A percentile compares a stretch with the other conserved stretches of the same genome.
Conservation (phyloP, 1,140 invertebrate genomes). For the Phocides pigmalion region DNA sequence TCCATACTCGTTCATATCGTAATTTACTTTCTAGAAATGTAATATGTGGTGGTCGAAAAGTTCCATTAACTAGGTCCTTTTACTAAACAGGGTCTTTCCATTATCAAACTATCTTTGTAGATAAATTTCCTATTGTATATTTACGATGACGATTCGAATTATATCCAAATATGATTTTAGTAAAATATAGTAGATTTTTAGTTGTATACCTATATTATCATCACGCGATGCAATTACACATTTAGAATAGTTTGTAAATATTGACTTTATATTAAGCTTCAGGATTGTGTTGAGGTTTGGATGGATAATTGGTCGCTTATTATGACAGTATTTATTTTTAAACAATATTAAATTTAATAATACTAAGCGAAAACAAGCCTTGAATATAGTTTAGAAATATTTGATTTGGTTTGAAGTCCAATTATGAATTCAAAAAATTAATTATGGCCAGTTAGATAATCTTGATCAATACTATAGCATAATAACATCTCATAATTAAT, state of each 20-base stretch:
- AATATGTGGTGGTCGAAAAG: constrained; percentile 33
- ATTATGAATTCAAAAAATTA: background rate
- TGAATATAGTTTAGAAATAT: background rate
- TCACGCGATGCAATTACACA: constrained; percentile 55
- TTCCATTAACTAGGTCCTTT: constrained; percentile 44
- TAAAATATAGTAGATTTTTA: constrained; percentile 61
- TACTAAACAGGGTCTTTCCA: constrained; percentile 70
- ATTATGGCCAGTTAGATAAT: background rate
- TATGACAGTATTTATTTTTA: constrained; percentile 19
- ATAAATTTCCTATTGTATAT: constrained; percentile 59
- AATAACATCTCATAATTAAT: too few relatives aligned
- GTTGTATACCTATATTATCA: constrained; percentile 35
- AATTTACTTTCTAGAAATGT: constrained; percentile 15
- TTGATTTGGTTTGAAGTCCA: background rate
- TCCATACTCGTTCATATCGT: constrained; percentile 19
- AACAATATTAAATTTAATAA: background rate
- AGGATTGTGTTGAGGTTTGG: constrained; percentile 46
- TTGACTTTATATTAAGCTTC: constrained; percentile 55
- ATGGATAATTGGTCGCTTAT: constrained; percentile 45
- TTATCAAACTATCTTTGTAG: constrained; percentile 41
- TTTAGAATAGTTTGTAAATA: constrained; percentile 65
- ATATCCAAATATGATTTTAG: constrained; percentile 64
- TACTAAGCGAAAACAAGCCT: constrained; percentile 33
- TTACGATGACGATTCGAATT: constrained; percentile 47
- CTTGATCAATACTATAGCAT: too few relatives aligned